Base-by-base conservation (phyloP, 2,113 vertebrate species). In the Heterochromis multidens region DNA sequence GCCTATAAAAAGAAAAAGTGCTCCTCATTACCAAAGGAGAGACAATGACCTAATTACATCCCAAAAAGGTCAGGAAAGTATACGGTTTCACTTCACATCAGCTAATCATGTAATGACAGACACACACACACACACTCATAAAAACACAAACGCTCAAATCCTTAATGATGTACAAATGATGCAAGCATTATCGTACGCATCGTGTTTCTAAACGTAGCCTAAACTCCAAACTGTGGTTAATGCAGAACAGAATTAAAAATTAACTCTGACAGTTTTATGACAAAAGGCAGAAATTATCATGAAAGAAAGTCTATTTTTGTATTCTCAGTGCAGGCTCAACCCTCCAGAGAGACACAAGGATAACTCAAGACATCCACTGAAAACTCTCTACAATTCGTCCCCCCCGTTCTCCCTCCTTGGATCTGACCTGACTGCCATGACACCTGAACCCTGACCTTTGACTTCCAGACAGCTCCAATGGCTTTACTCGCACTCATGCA, bases 401-500 rank as follows among this genome's bases (percentile, higher is more conserved):
- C 33, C 40, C 84, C 79, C n/a, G n/a, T n/a, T 85, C 33, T 60
- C 31, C 23, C 52, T 89, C 12, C 6, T 63, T 57, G 86, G 76
- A 83, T 81, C 79, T n/a, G 79, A 91, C 88, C 91, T 62, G 83
- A 80, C 91, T 70, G 62, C 72, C 65, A 62, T 76, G 79, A 91
- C 86, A 88, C 81, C 80, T 88, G 82, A 90, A 87, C 89, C 77
- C 89, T 60, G 86, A 94, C 88, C 93, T 87, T 40, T 87, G 87
- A 86, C 91, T 70, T 58, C 13, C 62, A 86, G 83, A 89, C 87
- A 87, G 81, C 80, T 88, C 62, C 67, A 49, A 83, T 29, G 60
- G 74, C 81, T 93, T 90, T 85, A 79, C 82, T 89, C 29, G 1
- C 77, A 85, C 85, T 86, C 86, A 78, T 29, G 52, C 80, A 81